Conservation (phyloP, 2,888 invertebrate genomes). For the Ophion obscuratus region DNA sequence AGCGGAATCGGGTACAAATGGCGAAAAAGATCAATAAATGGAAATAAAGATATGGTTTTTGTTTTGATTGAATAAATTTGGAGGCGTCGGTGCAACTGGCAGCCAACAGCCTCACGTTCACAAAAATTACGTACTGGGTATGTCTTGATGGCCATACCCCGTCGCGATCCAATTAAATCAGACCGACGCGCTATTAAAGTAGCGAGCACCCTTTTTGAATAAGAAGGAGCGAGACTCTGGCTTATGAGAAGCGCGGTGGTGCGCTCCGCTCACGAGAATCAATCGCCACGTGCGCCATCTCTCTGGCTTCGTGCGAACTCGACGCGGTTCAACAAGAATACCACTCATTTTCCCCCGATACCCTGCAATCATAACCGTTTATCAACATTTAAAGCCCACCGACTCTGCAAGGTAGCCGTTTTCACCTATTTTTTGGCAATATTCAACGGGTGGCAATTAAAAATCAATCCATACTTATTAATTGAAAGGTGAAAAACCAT, state of each 20-base stretch:
- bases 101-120: conserved; percentile 89
- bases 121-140: conserved; percentile 94
- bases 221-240: neutral
- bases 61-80: conserved; percentile 61
- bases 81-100: conserved; percentile 89
- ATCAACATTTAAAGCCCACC: too few species aligned
- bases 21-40: too few species aligned
- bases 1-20: too few species aligned
- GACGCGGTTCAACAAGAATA: neutral
- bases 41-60: neutral
- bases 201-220: conserved; percentile 85
- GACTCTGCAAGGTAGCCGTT: too few species aligned
- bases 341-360: neutral
- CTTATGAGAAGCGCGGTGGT: conserved; percentile 9
- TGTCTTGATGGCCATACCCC: conserved; percentile 95
- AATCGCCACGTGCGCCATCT: conserved; percentile 42
- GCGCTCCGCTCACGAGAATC: conserved; percentile 25
- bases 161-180: conserved; percentile 83
- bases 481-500: neutral
- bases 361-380: too few species aligned
- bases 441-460: too few species aligned
- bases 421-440: too few species aligned
- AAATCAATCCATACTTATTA: too few species aligned
- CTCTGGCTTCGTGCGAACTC: conserved; percentile 20
- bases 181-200: conserved; percentile 89